Conservation (phyloP, 2,113 vertebrate genomes). For the Echinops telfairi region DNA sequence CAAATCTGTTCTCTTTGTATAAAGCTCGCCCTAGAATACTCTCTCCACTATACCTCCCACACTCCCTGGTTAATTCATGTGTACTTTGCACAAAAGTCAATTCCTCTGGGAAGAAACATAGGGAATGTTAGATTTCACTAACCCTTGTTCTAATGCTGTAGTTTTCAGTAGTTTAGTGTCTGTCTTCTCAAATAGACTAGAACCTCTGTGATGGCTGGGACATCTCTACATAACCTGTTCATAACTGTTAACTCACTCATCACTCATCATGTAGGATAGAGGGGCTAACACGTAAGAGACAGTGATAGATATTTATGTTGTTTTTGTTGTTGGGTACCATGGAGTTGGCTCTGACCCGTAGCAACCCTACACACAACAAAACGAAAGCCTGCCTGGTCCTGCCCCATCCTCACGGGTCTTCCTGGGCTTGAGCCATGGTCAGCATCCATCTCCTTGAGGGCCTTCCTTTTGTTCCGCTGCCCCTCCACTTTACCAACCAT, state of each 20-base stretch:
- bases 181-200: neutral
- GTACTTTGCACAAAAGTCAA: neutral
- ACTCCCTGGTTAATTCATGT: neutral
- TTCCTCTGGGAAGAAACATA: neutral
- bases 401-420: too few species aligned
- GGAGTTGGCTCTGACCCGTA: too few species aligned
- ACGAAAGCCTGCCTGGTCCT: too few species aligned
- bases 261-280: neutral
- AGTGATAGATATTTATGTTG: neutral
- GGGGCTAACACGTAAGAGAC: neutral
- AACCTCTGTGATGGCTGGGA: neutral
- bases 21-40: neutral
- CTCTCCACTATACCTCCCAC: neutral
- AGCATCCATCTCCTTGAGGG: too few species aligned
- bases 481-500: too few species aligned
- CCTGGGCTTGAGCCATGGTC: too few species aligned
- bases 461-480: too few species aligned
- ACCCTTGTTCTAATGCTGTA: neutral
- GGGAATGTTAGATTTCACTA: neutral
- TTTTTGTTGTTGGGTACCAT: too few species aligned
- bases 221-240: neutral
- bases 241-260: neutral
- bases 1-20: neutral
- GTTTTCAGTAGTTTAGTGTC: neutral
- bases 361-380: too few species aligned